Evolutionary conservation across 2,888 invertebrate species (phyloP), one percentile per base, ranked within the genome.

Genomic region (Octodonta nipae): DNA sequence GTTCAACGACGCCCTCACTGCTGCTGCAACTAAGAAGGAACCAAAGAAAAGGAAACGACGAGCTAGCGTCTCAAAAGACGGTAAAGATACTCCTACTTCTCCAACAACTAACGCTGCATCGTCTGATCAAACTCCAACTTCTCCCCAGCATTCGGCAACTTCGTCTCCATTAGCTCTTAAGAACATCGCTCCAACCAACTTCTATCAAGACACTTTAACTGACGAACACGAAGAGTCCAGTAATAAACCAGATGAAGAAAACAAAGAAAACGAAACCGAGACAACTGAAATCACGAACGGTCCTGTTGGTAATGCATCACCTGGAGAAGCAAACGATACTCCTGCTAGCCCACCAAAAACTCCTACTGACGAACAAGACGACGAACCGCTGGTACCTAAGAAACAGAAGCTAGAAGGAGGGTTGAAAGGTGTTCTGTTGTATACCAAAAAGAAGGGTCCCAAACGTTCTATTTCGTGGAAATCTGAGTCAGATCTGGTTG

Each of bases 1-100:
- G 63, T 93, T 93, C 57, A 89, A 89, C 79, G 89, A 91, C 60
- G 89, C 89, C 1, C 64, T 93, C 17, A 81, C 81, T 4, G 82
- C 81, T 1, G 79, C 84, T 5, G 76, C 77, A 14, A 65, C 58
- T 64, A 79, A 68, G 69, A 70, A 84, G 56, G 78, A 82, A 41
- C 71, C 76, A 2, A 75, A 78, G 49, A 89, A 87, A 55, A 69
- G 82, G 35, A 86, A 85, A 61, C 73, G 86, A 26, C 68, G 81
- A 26, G 69, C 73, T 1, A 78, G 78, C 44, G 68, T 70, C 3
- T 73, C 77, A 2, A 84, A 79, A 55, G 83, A 84, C 14, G 34
- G 36, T 13, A 38, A 41, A 10, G 35, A 43, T 12, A 14, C 41
- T n/a, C 43, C 52, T 2, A 45, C 54, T 4, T 43, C 55, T 7